A percentile compares a stretch with the other conserved stretches of the same genome.
Conservation (phyloP, 2,888 invertebrate genomes). For the Andricus quercusramuli region DNA sequence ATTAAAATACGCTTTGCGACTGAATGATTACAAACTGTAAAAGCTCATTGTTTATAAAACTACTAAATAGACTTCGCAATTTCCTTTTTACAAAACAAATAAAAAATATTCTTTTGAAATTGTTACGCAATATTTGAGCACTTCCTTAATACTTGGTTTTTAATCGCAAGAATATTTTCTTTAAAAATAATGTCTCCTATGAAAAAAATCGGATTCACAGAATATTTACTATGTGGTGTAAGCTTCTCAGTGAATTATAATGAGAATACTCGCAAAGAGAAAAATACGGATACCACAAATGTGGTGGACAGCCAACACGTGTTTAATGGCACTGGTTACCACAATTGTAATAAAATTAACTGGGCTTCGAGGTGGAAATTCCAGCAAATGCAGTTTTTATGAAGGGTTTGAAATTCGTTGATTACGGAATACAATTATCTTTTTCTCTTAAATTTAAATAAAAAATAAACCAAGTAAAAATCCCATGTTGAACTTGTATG, state of each 20-base stretch:
- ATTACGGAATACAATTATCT: neutral
- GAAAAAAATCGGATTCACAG: neutral
- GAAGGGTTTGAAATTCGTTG: neutral
- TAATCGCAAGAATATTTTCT: neutral
- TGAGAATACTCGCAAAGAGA: constrained; percentile 3
- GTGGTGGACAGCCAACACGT: neutral
- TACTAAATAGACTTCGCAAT: no score
- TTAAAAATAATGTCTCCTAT: neutral
- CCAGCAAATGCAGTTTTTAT: neutral
- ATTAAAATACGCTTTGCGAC: no score
- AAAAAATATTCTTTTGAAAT: no score
- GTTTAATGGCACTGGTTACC: constrained; percentile 6
- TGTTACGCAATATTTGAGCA: no score
- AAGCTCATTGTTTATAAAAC: no score
- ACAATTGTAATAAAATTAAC: constrained; percentile 6
- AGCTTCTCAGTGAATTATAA: neutral
- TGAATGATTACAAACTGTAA: no score
- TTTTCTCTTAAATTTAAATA: neutral
- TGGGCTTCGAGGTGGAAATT: constrained; percentile 1
- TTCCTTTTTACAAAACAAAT: no score
- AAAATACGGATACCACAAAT: constrained; percentile 8
- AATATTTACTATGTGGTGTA: neutral
- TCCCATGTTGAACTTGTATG: neutral
- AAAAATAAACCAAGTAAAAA: neutral
- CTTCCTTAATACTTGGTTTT: no score